A percentile compares a stretch with the other conserved stretches of the same genome.
Evolutionary conservation across 1,140 invertebrate genomes (phyloP).

Genomic region (Cherax quadricarinatus): DNA sequence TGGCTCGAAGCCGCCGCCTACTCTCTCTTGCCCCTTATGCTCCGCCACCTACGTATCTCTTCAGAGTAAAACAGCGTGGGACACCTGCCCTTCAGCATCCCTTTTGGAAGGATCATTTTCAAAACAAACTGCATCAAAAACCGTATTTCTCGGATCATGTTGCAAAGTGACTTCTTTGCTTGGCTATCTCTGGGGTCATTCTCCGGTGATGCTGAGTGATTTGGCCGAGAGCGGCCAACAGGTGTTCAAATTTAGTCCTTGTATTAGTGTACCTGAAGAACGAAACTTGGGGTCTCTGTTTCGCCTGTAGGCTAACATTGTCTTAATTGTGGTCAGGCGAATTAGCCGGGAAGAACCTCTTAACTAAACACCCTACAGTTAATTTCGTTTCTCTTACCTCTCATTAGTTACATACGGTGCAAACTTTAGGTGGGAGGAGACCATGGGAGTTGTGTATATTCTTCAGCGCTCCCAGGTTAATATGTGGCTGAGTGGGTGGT

Average conservation of each 20-base stretch:
- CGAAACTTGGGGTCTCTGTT: neutral
- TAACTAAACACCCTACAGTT: neutral
- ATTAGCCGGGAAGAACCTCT: neutral
- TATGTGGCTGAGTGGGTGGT: neutral
- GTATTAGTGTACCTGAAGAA: neutral
- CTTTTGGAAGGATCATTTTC: no score
- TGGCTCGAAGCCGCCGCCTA: neutral
- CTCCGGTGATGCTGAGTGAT: neutral
- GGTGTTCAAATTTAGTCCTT: neutral
- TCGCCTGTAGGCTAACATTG: neutral
- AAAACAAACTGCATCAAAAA: no score
- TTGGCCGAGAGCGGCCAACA: neutral
- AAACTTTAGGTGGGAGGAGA: no score
- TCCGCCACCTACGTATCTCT: neutral
- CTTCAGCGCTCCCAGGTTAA: neutral
- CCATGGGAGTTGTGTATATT: neutral
- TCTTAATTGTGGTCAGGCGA: conserved; percentile 1
- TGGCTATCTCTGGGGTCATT: neutral
- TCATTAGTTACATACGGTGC: neutral
- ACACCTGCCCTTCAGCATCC: no score
- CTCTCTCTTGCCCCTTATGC: neutral
- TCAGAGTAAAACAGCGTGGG: no score
- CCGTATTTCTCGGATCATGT: neutral
- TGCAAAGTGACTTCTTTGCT: neutral
- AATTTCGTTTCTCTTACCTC: neutral